Evolutionary conservation across 2,888 invertebrate species (phyloP), one percentile per base, ranked within the genome.

Genomic region (Deilephila porcellus): DNA sequence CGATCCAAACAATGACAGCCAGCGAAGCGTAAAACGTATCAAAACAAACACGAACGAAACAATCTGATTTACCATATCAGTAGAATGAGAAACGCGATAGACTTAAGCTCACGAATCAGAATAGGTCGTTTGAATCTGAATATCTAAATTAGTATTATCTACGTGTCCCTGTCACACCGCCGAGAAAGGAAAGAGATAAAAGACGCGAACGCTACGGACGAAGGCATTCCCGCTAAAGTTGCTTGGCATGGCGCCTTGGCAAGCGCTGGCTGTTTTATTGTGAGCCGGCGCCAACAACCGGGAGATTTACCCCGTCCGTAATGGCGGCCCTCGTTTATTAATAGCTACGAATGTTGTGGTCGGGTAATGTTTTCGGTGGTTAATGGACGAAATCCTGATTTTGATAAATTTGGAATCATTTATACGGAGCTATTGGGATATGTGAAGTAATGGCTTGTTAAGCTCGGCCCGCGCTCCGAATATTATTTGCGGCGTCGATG

Each of bases 201-300:
- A 62, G 64, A 53, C 60, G 60, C 60, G 70, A 52, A 32, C 32
- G 70, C 32, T 8, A 70, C 60, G 60, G 37, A 60, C 80, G 75
- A 77, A 76, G 79, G 79, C 77, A 76, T 77, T 75, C 72, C 74
- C 75, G 80, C 77, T 83, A 85, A 90, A 91, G 86, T 90, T 86
- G 88, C 86, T 91, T 91, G 91, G 91, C 91, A 90, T 80, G 74
- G 80, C 83, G 87, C 88, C 90, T 90, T 90, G 91, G 91, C 90
- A 87, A 71, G 83, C 75, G 82, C 85, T 82, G 86, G 85, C 86
- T 87, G 86, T 86, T 90, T 88, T 88, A 90, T 88, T 86, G 89
- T 86, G 85, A 86, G 79, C 82, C 80, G 84, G 88, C 88, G 91
- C 91, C 91, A 91, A 88, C 87, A 85, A 86, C 84, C 80, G 82